These are phyloP conservation scores for Drosophila kambysellisi DNA, from an alignment of 2,888 invertebrate genomes.

Conservation along the genomic window DNA sequence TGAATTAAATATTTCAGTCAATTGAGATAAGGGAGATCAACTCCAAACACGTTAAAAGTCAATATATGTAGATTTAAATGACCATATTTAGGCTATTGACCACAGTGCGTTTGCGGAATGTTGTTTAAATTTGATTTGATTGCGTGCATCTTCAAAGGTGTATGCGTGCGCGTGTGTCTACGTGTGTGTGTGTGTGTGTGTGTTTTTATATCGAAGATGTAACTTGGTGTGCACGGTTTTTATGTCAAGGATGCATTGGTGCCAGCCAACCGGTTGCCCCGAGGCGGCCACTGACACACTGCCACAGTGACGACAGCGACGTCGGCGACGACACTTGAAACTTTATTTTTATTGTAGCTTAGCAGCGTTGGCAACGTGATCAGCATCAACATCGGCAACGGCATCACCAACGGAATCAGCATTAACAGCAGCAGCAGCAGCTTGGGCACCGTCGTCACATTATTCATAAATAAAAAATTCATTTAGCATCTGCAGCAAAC, in stretches of 20 bases:
- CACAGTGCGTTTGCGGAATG: slow-evolving; percentile 69
- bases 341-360: slow-evolving; percentile 75
- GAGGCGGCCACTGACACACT: slow-evolving; percentile 78
- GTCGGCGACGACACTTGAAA: slow-evolving; percentile 67
- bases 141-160: slow-evolving; percentile 14
- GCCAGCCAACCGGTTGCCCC: slow-evolving; percentile 82
- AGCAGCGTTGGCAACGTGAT: slow-evolving; percentile 69
- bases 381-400: slow-evolving; percentile 56
- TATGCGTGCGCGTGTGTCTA: slow-evolving; percentile 1
- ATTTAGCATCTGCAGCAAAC: slow-evolving; percentile 77
- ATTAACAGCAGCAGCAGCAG: slow-evolving; percentile 20
- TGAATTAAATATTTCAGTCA: neutral
- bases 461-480: slow-evolving; percentile 78
- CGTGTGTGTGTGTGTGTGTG: slow-evolving; percentile 22
- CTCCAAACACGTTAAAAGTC: neutral
- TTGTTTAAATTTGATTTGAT: slow-evolving; percentile 53
- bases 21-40: neutral
- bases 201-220: slow-evolving; percentile 62
- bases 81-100: slow-evolving; percentile 47
- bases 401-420: slow-evolving; percentile 17
- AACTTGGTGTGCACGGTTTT: slow-evolving; percentile 77
- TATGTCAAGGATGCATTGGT: slow-evolving; percentile 84
- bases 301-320: slow-evolving; percentile 58
- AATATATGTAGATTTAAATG: neutral
- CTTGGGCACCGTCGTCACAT: slow-evolving; percentile 62